Conservation (phyloP, 2,888 invertebrate species). For the Nineta flava region DNA sequence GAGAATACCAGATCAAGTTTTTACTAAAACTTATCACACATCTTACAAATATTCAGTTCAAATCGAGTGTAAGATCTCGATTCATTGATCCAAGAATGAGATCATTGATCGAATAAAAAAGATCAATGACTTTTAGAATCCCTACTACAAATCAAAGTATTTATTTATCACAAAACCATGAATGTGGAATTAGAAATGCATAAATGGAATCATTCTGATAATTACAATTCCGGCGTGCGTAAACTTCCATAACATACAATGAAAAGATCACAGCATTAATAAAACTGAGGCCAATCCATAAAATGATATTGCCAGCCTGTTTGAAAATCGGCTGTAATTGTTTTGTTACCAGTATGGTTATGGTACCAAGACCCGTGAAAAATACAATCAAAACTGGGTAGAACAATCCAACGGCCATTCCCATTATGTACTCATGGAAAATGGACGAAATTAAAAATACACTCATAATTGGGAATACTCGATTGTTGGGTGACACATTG, state of each 20-base stretch:
- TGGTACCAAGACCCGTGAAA: conserved; percentile 54
- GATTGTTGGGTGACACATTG: conserved; percentile 27
- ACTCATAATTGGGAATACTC: conserved; percentile 35
- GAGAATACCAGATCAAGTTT: too few species aligned
- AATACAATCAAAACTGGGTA: conserved; percentile 70
- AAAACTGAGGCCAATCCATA: conserved; percentile 65
- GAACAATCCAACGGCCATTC: conserved; percentile 66
- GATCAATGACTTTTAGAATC: too few species aligned
- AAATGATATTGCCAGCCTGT: conserved; percentile 52
- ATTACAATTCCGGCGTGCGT: conserved; percentile 61
- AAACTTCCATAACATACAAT: conserved; percentile 75
- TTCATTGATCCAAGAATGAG: too few species aligned
- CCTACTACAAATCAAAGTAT: too few species aligned
- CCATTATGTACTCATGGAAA: conserved; percentile 77
- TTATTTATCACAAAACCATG: conserved; percentile 23
- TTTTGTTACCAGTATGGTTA: conserved; percentile 36
- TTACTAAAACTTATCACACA: too few species aligned
- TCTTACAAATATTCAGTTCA: too few species aligned
- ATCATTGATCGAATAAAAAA: too few species aligned
- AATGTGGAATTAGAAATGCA: conserved; percentile 34
- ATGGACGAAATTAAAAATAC: conserved; percentile 71
- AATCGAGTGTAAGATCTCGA: too few species aligned
- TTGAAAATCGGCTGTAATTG: conserved; percentile 18
- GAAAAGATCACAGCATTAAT: conserved; percentile 65
- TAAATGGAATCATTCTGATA: conserved; percentile 24